A percentile compares a stretch with the other conserved stretches of the same genome.
Evolutionary conservation across 2,888 invertebrate genomes (phyloP).

Genomic region (Harpagoxenus sublaevis): DNA sequence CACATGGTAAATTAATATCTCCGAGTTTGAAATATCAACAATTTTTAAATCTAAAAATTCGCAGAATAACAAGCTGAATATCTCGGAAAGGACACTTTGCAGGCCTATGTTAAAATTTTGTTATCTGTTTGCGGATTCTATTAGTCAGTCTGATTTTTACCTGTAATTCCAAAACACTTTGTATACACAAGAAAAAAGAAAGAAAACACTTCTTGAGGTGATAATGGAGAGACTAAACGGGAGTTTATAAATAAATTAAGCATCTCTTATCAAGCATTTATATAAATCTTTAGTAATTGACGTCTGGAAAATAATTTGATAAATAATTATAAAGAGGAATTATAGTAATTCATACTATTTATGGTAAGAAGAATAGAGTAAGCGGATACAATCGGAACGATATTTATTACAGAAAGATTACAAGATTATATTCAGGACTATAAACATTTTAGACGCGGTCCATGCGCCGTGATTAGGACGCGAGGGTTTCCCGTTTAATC

Average conservation of each 20-base stretch:
- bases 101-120: not conserved
- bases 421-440: constrained; percentile 56
- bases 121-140: not conserved
- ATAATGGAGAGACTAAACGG: not conserved
- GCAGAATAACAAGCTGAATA: not conserved
- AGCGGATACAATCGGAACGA: constrained; percentile 37
- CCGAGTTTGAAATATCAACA: not conserved
- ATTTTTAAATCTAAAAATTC: constrained; percentile 1
- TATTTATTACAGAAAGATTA: constrained; percentile 58
- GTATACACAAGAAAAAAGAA: constrained; percentile 5
- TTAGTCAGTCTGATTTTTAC: not conserved
- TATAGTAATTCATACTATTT: not conserved
- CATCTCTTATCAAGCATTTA: not conserved
- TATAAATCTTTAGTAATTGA: not conserved
- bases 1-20: not conserved
- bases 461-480: constrained; percentile 27
- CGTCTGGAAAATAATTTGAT: not conserved
- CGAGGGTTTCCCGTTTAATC: constrained; percentile 78
- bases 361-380: not conserved
- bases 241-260: not conserved
- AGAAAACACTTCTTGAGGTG: not conserved
- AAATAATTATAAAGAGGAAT: not conserved
- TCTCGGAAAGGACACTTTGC: not conserved
- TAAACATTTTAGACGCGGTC: constrained; percentile 43
- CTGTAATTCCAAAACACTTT: not conserved